Evolutionary conservation across 2,113 vertebrate species (phyloP).

Genomic region (Cheirogaleus medius): DNA sequence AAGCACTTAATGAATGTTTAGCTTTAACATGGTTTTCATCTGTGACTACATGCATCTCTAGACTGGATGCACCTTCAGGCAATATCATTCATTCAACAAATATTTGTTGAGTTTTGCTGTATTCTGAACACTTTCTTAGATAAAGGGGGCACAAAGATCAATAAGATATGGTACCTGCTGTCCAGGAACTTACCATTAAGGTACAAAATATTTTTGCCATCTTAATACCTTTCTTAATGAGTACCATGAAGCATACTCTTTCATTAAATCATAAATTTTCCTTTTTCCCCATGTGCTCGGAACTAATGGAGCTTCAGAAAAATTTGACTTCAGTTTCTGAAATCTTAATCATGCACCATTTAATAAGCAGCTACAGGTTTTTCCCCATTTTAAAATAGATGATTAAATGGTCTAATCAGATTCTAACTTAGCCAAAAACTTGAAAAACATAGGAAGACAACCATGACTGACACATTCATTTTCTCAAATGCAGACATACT

Average conservation of each 20-base stretch:
- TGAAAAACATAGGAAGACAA: conserved; percentile 65
- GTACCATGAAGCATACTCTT: background rate
- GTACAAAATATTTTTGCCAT: background rate
- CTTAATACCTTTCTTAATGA: background rate
- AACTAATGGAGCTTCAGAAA: conserved; percentile 56
- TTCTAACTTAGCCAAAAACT: conserved; percentile 58
- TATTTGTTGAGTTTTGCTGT: background rate
- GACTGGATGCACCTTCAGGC: fast-evolving
- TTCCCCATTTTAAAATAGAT: conserved; percentile 57
- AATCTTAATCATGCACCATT: conserved; percentile 60
- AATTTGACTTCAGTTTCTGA: conserved; percentile 57
- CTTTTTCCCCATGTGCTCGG: background rate
- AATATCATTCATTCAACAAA: background rate
- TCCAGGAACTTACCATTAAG: background rate
- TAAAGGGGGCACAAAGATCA: background rate
- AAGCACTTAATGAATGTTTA: background rate
- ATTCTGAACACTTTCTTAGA: background rate
- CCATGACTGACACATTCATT: conserved; percentile 62
- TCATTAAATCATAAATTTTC: background rate
- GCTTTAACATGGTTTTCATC: background rate
- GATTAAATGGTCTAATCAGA: conserved; percentile 67
- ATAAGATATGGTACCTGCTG: background rate
- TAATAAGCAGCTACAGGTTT: conserved; percentile 58
- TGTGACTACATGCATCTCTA: background rate
- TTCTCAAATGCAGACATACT: background rate